Evolutionary conservation across 2,888 invertebrate genomes (phyloP).

Genomic region (Cantharis nigra): DNA sequence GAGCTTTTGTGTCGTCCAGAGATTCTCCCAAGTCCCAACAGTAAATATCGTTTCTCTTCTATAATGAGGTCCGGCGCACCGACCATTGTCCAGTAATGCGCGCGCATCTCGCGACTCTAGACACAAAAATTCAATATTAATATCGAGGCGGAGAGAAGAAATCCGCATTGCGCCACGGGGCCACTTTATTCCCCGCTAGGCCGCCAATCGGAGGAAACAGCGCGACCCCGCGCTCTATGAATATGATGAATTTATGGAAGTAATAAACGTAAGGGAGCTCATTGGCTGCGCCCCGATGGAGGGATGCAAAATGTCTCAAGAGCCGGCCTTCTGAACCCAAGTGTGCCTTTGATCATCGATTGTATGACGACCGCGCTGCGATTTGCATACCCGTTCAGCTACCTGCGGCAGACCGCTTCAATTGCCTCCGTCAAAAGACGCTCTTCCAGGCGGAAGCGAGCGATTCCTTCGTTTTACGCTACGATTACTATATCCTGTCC

Average conservation of each 20-base stretch:
- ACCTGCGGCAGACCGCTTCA: conserved; percentile 42
- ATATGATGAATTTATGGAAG: conserved; percentile 75
- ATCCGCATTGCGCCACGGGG: conserved; percentile 61
- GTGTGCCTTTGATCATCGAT: conserved; percentile 37
- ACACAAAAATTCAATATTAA: conserved; percentile 82
- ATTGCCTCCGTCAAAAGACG: conserved; percentile 42
- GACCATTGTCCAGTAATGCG: conserved; percentile 40
- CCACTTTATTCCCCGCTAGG: conserved; percentile 50
- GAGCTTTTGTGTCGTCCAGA: conserved; percentile 38
- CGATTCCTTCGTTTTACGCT: conserved; percentile 43
- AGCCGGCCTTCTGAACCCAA: conserved; percentile 38
- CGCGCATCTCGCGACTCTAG: conserved; percentile 57
- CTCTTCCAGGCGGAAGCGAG: conserved; percentile 43
- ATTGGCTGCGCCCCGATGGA: conserved; percentile 64
- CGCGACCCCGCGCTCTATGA: conserved; percentile 51
- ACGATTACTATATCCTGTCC: conserved; percentile 39
- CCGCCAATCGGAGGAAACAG: conserved; percentile 60
- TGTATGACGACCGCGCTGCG: conserved; percentile 33
- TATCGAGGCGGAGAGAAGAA: conserved; percentile 71
- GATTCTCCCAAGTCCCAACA: conserved; percentile 44
- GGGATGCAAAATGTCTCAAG: conserved; percentile 54
- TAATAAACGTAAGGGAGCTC: conserved; percentile 72
- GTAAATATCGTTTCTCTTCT: conserved; percentile 53
- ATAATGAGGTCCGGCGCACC: conserved; percentile 41
- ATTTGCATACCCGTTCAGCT: conserved; percentile 39